Evolutionary conservation across 1,140 invertebrate species (phyloP).

Genomic region (Drosophila baimaii): DNA sequence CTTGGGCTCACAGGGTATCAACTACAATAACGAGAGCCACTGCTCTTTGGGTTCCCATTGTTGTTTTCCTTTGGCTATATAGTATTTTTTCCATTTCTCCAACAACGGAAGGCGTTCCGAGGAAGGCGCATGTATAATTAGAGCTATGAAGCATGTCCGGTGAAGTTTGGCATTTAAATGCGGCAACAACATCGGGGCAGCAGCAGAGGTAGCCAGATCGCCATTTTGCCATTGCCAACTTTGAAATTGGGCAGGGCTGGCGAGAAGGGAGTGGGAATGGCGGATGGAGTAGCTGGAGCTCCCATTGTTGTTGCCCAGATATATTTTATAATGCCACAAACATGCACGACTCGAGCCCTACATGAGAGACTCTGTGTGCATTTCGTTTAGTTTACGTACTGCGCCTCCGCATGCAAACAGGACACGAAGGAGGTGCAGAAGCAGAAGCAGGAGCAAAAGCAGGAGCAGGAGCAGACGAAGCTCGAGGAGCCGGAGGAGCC

Average conservation of each 20-base stretch:
- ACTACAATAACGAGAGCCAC: conserved; percentile 31
- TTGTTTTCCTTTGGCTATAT: conserved; percentile 42
- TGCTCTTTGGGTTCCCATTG: conserved; percentile 26
- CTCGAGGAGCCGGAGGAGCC: conserved; percentile 9
- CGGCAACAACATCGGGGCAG: conserved; percentile 44
- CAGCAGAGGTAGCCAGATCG: conserved; percentile 43
- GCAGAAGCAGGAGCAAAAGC: neutral
- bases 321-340: conserved; percentile 78
- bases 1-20: neutral
- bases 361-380: conserved; percentile 58
- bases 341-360: conserved; percentile 61
- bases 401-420: conserved; percentile 55
- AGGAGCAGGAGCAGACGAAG: neutral
- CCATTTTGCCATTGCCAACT: conserved; percentile 55
- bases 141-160: conserved; percentile 83
- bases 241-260: conserved; percentile 36
- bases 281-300: neutral
- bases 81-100: conserved; percentile 42
- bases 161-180: conserved; percentile 83
- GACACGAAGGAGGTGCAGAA: conserved; percentile 21
- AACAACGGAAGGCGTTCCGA: conserved; percentile 67
- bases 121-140: conserved; percentile 82
- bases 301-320: conserved; percentile 51
- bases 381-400: conserved; percentile 61
- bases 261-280: neutral